These are phyloP conservation scores for Oscheius onirici DNA, from an alignment of 2,888 invertebrate species.

Conservation along the genomic window DNA sequence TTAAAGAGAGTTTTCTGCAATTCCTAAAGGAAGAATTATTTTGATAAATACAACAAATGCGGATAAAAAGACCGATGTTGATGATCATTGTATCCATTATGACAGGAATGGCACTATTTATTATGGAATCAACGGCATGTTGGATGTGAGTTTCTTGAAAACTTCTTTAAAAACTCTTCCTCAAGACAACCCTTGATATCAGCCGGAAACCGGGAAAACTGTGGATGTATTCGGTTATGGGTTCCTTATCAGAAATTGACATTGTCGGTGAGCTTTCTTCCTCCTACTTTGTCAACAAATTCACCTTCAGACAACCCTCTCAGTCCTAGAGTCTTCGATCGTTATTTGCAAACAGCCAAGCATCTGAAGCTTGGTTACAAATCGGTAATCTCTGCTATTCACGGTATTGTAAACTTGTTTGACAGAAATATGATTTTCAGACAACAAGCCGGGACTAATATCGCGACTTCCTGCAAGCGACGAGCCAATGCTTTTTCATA, in stretches of 20 bases:
- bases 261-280: constrained; percentile 12
- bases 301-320: constrained; percentile 14
- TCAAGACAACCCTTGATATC: constrained; percentile 19
- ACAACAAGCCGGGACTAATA: constrained; percentile 19
- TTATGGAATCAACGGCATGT: constrained; percentile 21
- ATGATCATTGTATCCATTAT: constrained; percentile 27
- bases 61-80: background rate
- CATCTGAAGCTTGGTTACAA: constrained; percentile 19
- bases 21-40: constrained; percentile 24
- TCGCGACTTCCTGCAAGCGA: background rate
- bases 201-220: constrained; percentile 5
- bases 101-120: constrained; percentile 10
- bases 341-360: constrained; percentile 10
- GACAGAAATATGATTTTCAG: background rate
- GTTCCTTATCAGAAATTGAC: constrained; percentile 28
- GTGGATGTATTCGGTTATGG: constrained; percentile 30
- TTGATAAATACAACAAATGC: constrained; percentile 16
- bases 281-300: background rate
- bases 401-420: background rate
- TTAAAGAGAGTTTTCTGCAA: constrained; percentile 10
- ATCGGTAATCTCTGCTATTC: constrained; percentile 22
- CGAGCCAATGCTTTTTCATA: constrained; percentile 20
- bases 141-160: background rate
- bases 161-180: background rate
- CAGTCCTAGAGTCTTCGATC: constrained; percentile 15